Conservation (phyloP, 1,140 invertebrate genomes). For the Aphidius ervi region DNA sequence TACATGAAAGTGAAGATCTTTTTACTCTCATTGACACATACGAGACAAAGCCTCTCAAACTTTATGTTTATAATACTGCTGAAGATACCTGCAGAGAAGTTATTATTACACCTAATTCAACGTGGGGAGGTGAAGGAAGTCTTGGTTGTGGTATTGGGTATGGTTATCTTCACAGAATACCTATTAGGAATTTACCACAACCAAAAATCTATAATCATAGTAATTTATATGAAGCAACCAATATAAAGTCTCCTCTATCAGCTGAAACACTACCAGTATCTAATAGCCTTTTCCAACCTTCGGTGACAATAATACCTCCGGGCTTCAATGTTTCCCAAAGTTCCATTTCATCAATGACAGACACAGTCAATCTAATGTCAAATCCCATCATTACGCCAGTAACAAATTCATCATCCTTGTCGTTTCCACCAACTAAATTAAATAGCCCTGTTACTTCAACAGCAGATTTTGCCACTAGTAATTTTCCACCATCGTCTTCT, state of each 20-base stretch:
- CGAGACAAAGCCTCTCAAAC: conserved; percentile 87
- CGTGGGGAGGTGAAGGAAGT: conserved; percentile 95
- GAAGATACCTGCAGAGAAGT: conserved; percentile 94
- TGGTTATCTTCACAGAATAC: conserved; percentile 97
- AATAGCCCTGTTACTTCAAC: conserved; percentile 29
- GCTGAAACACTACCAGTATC: conserved; percentile 18
- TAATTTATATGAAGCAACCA: conserved; percentile 19
- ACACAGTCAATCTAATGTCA: conserved; percentile 16
- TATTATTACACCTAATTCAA: conserved; percentile 80
- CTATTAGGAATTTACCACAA: conserved; percentile 57
- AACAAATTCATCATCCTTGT: conserved; percentile 15
- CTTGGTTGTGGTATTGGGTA: conserved; percentile 98
- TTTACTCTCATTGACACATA: conserved; percentile 96
- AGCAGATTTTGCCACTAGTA: conserved; percentile 33
- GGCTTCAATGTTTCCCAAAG: conserved; percentile 35
- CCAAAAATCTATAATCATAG: conserved; percentile 9
- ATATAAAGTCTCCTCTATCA: conserved; percentile 24
- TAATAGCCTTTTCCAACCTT: conserved; percentile 24
- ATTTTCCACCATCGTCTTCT: conserved; percentile 33
- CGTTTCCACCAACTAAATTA: conserved; percentile 5
- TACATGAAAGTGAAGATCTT: conserved; percentile 97
- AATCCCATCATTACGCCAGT: conserved; percentile 12
- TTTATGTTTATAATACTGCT: conserved; percentile 98
- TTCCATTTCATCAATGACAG: conserved; percentile 27
- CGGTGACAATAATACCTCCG: conserved; percentile 30